These are phyloP conservation scores for Zapus hudsonius DNA, from an alignment of 2,113 vertebrate genomes.

Conservation along the genomic window DNA sequence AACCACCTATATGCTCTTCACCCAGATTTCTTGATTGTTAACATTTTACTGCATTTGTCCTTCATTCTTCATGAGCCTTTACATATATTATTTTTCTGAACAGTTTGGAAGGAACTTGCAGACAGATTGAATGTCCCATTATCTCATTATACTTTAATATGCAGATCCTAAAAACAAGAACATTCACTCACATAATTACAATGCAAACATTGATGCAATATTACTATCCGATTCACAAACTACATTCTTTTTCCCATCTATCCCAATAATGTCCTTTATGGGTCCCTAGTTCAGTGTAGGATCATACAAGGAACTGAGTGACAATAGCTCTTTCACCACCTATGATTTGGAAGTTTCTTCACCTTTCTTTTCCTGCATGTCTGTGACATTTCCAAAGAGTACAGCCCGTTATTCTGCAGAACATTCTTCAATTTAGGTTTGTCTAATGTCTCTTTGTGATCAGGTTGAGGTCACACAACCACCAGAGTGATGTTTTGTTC, in stretches of 20 bases:
- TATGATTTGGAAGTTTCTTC: conserved; percentile 22
- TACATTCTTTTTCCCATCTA: conserved; percentile 7
- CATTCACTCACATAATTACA: background rate
- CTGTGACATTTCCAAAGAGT: conserved; percentile 11
- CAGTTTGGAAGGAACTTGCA: background rate
- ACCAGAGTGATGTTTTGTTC: background rate
- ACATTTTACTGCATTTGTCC: conserved; percentile 6
- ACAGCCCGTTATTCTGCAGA: background rate
- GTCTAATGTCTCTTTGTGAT: conserved; percentile 3
- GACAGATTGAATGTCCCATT: conserved; percentile 1
- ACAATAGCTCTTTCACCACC: background rate
- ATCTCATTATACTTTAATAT: background rate
- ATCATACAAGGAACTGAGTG: background rate
- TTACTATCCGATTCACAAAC: conserved; percentile 21
- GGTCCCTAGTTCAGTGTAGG: background rate
- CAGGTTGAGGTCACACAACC: background rate
- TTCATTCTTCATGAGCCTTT: background rate
- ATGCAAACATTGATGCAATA: conserved; percentile 6
- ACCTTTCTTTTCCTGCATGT: background rate
- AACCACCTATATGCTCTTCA: background rate
- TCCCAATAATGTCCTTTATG: background rate
- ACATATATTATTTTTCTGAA: background rate
- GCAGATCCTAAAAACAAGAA: conserved; percentile 7
- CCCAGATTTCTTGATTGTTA: background rate
- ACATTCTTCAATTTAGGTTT: background rate